Conservation (phyloP, 2,888 invertebrate species). For the Patella ulyssiponensis region DNA sequence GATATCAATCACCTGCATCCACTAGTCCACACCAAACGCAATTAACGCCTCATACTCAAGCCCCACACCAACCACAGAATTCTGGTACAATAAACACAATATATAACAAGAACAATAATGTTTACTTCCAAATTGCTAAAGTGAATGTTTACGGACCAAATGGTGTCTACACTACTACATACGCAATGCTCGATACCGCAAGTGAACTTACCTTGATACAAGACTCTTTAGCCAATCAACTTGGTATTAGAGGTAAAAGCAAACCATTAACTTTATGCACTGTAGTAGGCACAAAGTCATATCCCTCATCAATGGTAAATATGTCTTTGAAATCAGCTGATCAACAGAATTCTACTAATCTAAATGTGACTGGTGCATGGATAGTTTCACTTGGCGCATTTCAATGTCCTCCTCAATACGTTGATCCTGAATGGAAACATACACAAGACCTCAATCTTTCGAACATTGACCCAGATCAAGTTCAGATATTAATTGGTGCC, state of each 20-base stretch:
- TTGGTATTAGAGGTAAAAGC: background rate
- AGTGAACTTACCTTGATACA: background rate
- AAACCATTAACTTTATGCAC: background rate
- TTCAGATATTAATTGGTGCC: background rate
- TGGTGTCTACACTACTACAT: background rate
- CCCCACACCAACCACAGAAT: too few species aligned
- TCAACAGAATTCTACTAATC: background rate
- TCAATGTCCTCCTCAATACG: background rate
- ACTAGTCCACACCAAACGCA: too few species aligned
- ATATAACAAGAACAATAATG: background rate
- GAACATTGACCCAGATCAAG: background rate
- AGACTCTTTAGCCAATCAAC: background rate
- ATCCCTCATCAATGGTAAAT: background rate
- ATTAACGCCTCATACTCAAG: too few species aligned
- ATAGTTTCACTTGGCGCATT: background rate
- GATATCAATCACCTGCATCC: too few species aligned
- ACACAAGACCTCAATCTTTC: background rate
- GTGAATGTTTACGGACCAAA: background rate
- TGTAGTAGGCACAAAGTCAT: background rate
- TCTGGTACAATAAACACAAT: too few species aligned
- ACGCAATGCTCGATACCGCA: background rate
- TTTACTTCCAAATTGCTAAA: background rate
- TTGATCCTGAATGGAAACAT: conserved; percentile 1
- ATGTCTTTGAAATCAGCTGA: background rate
- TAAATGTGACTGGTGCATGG: background rate